Evolutionary conservation across 1,140 invertebrate species (phyloP).

Genomic region (Rhynchophorus ferrugineus): DNA sequence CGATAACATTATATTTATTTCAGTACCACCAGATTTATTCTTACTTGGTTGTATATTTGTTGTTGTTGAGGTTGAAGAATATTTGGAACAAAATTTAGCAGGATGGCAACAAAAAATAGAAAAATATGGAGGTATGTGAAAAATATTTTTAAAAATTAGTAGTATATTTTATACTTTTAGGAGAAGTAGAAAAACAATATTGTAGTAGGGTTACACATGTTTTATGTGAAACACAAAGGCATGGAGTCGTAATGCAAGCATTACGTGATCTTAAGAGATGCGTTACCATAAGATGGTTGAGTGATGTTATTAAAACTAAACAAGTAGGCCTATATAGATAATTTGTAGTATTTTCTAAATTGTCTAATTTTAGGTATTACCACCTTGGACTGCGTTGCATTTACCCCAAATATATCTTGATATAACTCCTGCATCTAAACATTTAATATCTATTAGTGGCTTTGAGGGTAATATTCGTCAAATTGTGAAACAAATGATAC

Average conservation of each 20-base stretch:
- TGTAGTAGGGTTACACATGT: conserved; percentile 83
- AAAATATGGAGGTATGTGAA: conserved; percentile 62
- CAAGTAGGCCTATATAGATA: conserved; percentile 47
- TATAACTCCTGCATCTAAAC: conserved; percentile 55
- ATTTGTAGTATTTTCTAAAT: too few species aligned
- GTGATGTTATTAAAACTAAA: conserved; percentile 76
- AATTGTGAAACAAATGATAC: conserved; percentile 77
- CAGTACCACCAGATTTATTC: conserved; percentile 81
- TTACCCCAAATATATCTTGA: conserved; percentile 81
- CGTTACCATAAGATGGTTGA: conserved; percentile 91
- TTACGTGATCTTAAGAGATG: conserved; percentile 49
- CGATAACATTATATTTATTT: conserved; percentile 37
- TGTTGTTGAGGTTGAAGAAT: conserved; percentile 48
- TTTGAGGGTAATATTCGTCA: conserved; percentile 77
- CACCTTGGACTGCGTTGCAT: conserved; percentile 88
- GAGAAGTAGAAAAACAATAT: conserved; percentile 80
- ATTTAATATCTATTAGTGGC: conserved; percentile 74
- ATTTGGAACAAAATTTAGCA: conserved; percentile 52
- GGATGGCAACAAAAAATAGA: conserved; percentile 77
- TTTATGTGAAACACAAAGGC: conserved; percentile 80
- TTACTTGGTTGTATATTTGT: conserved; percentile 86
- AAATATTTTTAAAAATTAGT: too few species aligned
- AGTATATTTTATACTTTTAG: conserved; percentile 14
- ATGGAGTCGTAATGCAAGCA: conserved; percentile 78
- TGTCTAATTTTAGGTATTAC: conserved; percentile 43